Base-by-base conservation (phyloP, 2,888 invertebrate species). In the Chrysolina oricalcia region DNA sequence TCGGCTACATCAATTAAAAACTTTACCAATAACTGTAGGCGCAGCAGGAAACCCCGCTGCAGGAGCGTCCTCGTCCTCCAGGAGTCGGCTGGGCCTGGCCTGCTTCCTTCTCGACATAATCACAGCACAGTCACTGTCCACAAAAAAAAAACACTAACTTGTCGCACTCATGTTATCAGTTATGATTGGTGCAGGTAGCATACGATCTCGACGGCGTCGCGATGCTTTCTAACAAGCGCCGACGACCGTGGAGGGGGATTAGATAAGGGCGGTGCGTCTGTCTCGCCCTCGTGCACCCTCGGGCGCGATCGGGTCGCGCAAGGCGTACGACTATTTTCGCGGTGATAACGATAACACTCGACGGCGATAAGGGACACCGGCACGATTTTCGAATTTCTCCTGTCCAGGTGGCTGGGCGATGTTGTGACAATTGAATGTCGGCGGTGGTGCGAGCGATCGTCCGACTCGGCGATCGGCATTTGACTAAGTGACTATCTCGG, bases 61-160 rank as follows among this genome's bases (percentile, higher is more conserved):
- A 73, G 85, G 79, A 78, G 87, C 87, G 81, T 89, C 89, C 80
- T 90, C 91, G 80, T 90, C 89, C 85, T 90, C 90, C 79, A 90
- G 88, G 82, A 90, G 89, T 78, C 90, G 88, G 82, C 89, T 90
- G 80, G 91, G 91, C 80, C 90, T 88, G 69, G 90, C 90, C 84
- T 91, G 91, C 87, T 91, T 91, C 85, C 91, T 87, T 77, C 91
- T 89, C 82, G 91, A 91, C 90, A 91, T 90, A 81, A 85, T 87
- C 84, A 83, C 82, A 81, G 78, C 82, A 84, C 84, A 82, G 80
- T 83, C 85, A 84, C 85, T 83, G 83, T 83, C 83, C 84, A 84
- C 81, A 78, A 72, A 70, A 77, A 80, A 66, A 77, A 82, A 68
- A 40, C 79, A 83, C 81, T 81, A 72, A 76, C 74, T 78, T 70